Evolutionary conservation across 2,113 vertebrate species (phyloP).

Genomic region (Aldabrachelys gigantea): DNA sequence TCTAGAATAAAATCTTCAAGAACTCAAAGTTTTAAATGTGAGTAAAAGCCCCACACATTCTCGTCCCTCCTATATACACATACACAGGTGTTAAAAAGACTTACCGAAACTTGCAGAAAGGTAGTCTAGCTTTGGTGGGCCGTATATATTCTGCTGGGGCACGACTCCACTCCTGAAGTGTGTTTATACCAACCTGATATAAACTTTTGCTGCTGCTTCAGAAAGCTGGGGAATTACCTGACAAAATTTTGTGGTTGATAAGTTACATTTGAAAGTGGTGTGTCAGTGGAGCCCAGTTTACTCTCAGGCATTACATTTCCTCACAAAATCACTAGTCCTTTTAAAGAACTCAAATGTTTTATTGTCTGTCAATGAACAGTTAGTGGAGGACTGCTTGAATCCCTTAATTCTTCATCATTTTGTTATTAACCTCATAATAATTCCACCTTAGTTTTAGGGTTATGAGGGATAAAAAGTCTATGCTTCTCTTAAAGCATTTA

Average conservation of each 20-base stretch:
- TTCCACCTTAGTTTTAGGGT: neutral
- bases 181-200: neutral
- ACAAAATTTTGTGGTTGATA: neutral
- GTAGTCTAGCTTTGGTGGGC: neutral
- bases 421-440: neutral
- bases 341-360: accelerated
- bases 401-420: neutral
- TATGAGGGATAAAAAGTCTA: neutral
- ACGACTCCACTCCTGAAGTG: neutral
- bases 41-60: neutral
- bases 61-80: neutral
- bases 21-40: neutral
- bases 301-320: neutral
- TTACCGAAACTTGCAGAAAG: neutral
- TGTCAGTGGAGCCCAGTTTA: neutral
- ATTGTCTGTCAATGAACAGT: too few species aligned
- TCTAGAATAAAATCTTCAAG: neutral
- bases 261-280: neutral
- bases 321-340: neutral
- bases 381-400: too few species aligned
- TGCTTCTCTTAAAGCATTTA: neutral
- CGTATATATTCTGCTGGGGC: neutral
- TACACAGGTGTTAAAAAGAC: neutral
- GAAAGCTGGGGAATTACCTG: neutral
- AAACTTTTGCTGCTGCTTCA: neutral